These are phyloP conservation scores for Neostethus bicornis DNA, from an alignment of 2,797 vertebrate genomes.

Conservation along the genomic window DNA sequence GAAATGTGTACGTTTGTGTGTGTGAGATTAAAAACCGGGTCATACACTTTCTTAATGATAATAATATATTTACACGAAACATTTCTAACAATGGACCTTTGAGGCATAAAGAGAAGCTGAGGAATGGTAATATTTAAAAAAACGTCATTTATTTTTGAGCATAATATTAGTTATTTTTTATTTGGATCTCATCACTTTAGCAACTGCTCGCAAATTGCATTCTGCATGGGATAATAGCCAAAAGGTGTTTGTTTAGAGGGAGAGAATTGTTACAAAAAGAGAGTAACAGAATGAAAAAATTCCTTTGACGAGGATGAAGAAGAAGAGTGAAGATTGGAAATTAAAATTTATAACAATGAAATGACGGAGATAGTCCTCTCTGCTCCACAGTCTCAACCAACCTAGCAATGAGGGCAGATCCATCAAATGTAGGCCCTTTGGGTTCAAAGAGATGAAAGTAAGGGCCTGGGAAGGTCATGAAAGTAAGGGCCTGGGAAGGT, in stretches of 20 bases:
- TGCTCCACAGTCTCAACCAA: conserved; percentile 82
- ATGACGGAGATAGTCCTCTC: conserved; percentile 78
- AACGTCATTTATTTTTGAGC: conserved; percentile 78
- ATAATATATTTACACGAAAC: no score
- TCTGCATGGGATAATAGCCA: conserved; percentile 93
- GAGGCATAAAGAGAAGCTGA: no score
- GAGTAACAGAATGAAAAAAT: conserved; percentile 87
- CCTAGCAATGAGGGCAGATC: conserved; percentile 88
- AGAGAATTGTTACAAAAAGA: conserved; percentile 65
- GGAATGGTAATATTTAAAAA: conserved; percentile 74
- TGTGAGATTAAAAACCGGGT: no score
- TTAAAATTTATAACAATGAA: conserved; percentile 92
- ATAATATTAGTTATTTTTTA: conserved; percentile 89
- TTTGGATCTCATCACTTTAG: conserved; percentile 89
- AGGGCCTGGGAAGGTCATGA: conserved; percentile 46
- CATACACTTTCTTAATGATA: no score
- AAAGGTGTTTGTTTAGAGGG: conserved; percentile 81
- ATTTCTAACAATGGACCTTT: no score
- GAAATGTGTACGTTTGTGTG: no score
- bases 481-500: conserved; percentile 41
- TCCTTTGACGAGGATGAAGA: conserved; percentile 70
- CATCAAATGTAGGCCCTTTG: conserved; percentile 86
- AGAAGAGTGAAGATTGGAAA: conserved; percentile 71
- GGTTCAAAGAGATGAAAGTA: conserved; percentile 43
- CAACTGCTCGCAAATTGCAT: conserved; percentile 86